phyloP scores from a whole-genome alignment of 2,888 invertebrate genomes.

The Himalopsyche japonica region DNA sequence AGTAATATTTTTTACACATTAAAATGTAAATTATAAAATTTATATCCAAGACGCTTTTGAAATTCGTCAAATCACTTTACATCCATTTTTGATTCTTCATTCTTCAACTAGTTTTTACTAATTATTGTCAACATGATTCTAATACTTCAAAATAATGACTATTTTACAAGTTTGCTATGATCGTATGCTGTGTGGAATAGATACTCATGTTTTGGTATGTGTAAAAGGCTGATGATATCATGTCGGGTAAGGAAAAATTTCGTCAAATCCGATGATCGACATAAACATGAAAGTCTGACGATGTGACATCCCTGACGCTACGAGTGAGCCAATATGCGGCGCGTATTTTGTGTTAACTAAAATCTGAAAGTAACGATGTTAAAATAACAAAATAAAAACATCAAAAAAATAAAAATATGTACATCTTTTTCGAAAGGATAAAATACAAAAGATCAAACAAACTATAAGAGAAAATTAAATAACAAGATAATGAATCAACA shows the following conservation, averaged over 20 bases:
- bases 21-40: too few species aligned
- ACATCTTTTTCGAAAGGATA: neutral
- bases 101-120: neutral
- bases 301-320: neutral
- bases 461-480: neutral
- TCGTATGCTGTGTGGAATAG: neutral
- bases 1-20: neutral
- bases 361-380: neutral
- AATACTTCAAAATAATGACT: neutral
- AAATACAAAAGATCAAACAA: neutral
- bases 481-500: neutral
- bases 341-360: neutral
- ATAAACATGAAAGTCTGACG: neutral
- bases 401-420: neutral
- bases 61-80: neutral
- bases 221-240: neutral
- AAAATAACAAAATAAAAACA: neutral
- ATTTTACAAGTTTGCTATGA: neutral
- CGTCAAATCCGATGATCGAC: neutral
- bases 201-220: neutral
- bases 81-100: neutral
- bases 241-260: neutral
- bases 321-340: neutral
- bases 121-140: neutral
- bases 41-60: neutral